Evolutionary conservation across 2,888 invertebrate genomes (phyloP), one percentile per base, ranked within the genome.

Genomic region (Agriopis marginaria): DNA sequence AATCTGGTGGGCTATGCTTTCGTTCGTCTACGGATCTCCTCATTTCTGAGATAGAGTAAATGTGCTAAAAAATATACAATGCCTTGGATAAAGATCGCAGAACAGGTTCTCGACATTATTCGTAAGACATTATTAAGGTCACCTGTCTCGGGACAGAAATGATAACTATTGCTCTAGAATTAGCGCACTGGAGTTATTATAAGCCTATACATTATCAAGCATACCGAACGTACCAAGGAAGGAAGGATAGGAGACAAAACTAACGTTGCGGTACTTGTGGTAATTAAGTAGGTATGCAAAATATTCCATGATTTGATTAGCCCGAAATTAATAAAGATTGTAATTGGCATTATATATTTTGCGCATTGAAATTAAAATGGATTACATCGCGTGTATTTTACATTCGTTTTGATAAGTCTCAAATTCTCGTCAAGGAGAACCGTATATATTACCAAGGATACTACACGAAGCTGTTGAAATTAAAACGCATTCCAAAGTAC

Each of bases 201-300:
- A 55, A 32, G 32, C 32, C 3, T 32, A 32, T 32, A 55, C 12
- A 42, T 14, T 10, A 42, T 42, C 42, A 14, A n/a, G 7, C 11
- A 55, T 40, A 17, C 7, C 7, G 32, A 32, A 55, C n/a, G 7
- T 8, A 14, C 4, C 5, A 55, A 55, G 55, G 40, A 42, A 55
- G 54, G 42, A 54, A 54, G 53, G 12, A 55, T 42, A 55, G 40
- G n/a, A n/a, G n/a, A 53, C 32, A 12, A 53, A 53, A 53, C 23
- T 39, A 11, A 32, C 50, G 9, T 3, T n/a, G n/a, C 9, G 6
- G 50, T 49, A 50, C 2, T 3, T n/a, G 7, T 3, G 6, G 50
- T 49, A 50, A 50, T 50, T 50, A 17, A 17, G 17, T 17, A 50
- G n/a, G 50, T 17, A 50, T 9, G 11, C 7, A 49, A 49, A 45